These are phyloP conservation scores for Leucophora obtusa DNA, from an alignment of 2,888 invertebrate genomes.

Conservation along the genomic window DNA sequence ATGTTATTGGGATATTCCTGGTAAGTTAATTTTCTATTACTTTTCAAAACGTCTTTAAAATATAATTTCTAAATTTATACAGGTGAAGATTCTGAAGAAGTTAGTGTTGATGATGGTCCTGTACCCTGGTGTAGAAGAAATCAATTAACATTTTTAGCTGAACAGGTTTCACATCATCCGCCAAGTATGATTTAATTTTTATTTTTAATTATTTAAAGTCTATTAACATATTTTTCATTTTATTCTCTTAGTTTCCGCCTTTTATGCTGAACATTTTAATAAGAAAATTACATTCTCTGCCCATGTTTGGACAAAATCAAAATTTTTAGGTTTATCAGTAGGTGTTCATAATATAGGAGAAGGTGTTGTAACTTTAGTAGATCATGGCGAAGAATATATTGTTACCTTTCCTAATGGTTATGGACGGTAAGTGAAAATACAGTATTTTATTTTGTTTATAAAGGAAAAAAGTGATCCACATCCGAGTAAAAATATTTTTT, in stretches of 20 bases:
- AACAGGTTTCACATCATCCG: conserved; percentile 99
- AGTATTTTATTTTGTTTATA: too few relatives aligned
- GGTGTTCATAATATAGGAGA: conserved; percentile 99
- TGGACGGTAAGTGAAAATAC: conserved; percentile 83
- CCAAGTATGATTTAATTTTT: conserved; percentile 84
- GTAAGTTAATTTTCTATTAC: conserved; percentile 65
- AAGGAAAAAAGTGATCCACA: too few relatives aligned
- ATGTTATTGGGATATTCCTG: conserved; percentile 89
- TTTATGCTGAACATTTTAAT: conserved; percentile 97
- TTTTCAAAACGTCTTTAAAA: background rate
- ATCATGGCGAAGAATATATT: conserved; percentile 95
- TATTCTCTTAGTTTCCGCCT: conserved; percentile 90
- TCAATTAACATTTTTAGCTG: conserved; percentile 96
- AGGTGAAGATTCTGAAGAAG: conserved; percentile 68
- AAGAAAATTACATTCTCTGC: conserved; percentile 95
- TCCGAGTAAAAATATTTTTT: too few relatives aligned
- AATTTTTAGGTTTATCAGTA: conserved; percentile 97
- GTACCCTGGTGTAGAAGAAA: conserved; percentile 93
- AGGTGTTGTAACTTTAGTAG: conserved; percentile 93
- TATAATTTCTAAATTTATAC: background rate
- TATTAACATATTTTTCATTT: conserved; percentile 14
- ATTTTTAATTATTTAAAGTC: background rate
- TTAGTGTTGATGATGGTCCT: conserved; percentile 87
- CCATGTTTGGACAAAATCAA: conserved; percentile 99
- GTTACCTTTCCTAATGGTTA: conserved; percentile 99